Conservation (phyloP, 2,888 invertebrate species). For the Dorcus parallelipipedus region DNA sequence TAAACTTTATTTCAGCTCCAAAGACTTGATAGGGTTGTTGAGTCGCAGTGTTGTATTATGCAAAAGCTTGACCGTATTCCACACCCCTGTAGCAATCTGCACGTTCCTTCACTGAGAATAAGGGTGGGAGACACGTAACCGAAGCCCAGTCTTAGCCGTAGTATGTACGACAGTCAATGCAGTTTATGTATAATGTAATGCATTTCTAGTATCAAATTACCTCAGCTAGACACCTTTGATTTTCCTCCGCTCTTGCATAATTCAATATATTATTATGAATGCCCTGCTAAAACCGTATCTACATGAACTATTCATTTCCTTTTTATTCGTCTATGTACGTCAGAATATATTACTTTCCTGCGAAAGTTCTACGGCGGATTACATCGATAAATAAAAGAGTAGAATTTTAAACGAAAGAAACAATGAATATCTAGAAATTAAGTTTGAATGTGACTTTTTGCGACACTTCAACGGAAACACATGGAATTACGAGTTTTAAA, state of each 20-base stretch:
- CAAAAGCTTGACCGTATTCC: constrained; percentile 27
- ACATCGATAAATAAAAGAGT: too few relatives aligned
- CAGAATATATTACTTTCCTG: too few relatives aligned
- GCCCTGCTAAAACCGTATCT: constrained; percentile 10
- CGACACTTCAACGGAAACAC: too few relatives aligned
- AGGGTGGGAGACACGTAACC: not conserved
- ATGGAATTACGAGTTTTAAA: too few relatives aligned
- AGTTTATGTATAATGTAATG: constrained; percentile 32
- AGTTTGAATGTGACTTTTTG: too few relatives aligned
- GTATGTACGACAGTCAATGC: constrained; percentile 18
- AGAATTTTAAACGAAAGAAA: too few relatives aligned
- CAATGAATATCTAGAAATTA: too few relatives aligned
- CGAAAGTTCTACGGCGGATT: too few relatives aligned
- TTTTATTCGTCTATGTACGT: too few relatives aligned
- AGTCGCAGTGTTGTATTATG: constrained; percentile 27
- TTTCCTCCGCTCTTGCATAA: constrained; percentile 18
- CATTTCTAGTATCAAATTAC: constrained; percentile 31
- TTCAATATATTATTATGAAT: constrained; percentile 21
- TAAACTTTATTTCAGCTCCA: not conserved
- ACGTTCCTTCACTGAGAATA: constrained; percentile 8
- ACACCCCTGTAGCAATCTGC: constrained; percentile 18
- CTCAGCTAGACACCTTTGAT: constrained; percentile 23
- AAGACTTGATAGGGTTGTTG: constrained; percentile 11
- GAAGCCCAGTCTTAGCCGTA: constrained; percentile 12
- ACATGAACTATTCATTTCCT: constrained; percentile 7